Base-by-base conservation (phyloP, 2,797 vertebrate species). In the Gymnothorax reevesii region DNA sequence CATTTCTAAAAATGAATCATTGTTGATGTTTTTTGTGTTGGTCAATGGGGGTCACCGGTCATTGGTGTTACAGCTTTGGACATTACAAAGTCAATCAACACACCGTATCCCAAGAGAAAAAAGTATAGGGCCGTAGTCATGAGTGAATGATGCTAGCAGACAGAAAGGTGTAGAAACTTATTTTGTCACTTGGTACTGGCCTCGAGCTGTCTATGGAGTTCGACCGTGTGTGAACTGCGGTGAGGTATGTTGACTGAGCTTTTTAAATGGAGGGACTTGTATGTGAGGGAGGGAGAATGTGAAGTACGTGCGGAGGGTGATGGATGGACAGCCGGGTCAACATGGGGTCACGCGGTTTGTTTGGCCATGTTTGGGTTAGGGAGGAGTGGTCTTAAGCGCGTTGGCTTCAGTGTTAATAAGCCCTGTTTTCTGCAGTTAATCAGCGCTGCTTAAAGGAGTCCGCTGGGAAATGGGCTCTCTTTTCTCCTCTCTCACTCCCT, bases 321-420 rank as follows among this genome's bases (percentile, higher is more conserved):
- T 95, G 92, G 94, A 95, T 95, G 93, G 92, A 90, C 87, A 84
- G 85, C 33, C 42, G 92, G 95, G 94, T 95, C 90, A 95, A 88
- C 91, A 84, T 25, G 8, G 92, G 94, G 94, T 95, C 95, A 93
- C 73, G 69, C 84, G 93, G 93, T 94, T 95, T 95, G 93, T 94
- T 93, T 94, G 91, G 89, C 90, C 91, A 91, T 90, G 90, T 94
- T 94, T 92, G 91, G 92, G 87, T 92, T 92, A 88, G 92, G 92
- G 93, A 79, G 42, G 84, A 10, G 55, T 27, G 90, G 88, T 89
- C 89, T 90, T 89, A 88, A 54, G 62, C 90, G 89, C 87, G 91
- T 92, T 89, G 85, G 87, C 86, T 71, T 83, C 84, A 87, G 89
- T 90, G 91, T 94, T 95, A 94, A 94, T 93, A 93, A 91, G 92